These are phyloP conservation scores for Papilio protenor DNA, from an alignment of 2,888 invertebrate genomes.

Conservation along the genomic window DNA sequence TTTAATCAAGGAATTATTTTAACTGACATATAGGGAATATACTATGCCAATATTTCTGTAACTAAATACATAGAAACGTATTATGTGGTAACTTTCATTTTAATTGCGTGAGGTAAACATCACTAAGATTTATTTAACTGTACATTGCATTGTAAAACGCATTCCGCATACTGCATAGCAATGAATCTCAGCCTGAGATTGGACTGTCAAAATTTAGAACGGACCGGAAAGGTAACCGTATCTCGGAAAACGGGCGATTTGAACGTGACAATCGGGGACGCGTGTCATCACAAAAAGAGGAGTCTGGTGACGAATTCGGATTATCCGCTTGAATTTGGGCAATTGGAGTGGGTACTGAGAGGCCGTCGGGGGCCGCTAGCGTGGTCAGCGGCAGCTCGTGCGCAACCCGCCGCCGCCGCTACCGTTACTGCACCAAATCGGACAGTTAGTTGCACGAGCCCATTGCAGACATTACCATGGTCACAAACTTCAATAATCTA, in stretches of 20 bases:
- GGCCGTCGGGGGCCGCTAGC: constrained; percentile 50
- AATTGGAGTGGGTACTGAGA: constrained; percentile 55
- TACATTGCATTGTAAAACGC: constrained; percentile 20
- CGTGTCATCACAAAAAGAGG: constrained; percentile 55
- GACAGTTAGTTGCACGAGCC: constrained; percentile 62
- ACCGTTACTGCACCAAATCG: constrained; percentile 76
- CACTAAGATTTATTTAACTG: not conserved
- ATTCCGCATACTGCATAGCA: constrained; percentile 26
- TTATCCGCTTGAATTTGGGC: constrained; percentile 63
- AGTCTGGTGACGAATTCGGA: constrained; percentile 63
- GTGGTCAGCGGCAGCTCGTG: constrained; percentile 58
- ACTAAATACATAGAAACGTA: not conserved
- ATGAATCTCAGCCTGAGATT: constrained; percentile 30
- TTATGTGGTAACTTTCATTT: not conserved
- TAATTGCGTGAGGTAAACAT: not conserved
- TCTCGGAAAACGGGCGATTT: constrained; percentile 52
- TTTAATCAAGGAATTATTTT: not conserved
- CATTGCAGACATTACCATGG: constrained; percentile 43
- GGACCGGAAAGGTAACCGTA: constrained; percentile 54
- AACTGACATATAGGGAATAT: not conserved
- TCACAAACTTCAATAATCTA: constrained; percentile 42
- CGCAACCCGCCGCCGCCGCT: constrained; percentile 64
- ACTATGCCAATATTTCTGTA: not conserved
- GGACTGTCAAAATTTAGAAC: constrained; percentile 46
- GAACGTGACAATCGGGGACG: constrained; percentile 51